A percentile compares a stretch with the other conserved stretches of the same genome.
These are phyloP conservation scores for Cladorhizidae sp. DNA, from an alignment of 37 sponge, comb jelly and placozoan genomes.

Conservation along the genomic window DNA sequence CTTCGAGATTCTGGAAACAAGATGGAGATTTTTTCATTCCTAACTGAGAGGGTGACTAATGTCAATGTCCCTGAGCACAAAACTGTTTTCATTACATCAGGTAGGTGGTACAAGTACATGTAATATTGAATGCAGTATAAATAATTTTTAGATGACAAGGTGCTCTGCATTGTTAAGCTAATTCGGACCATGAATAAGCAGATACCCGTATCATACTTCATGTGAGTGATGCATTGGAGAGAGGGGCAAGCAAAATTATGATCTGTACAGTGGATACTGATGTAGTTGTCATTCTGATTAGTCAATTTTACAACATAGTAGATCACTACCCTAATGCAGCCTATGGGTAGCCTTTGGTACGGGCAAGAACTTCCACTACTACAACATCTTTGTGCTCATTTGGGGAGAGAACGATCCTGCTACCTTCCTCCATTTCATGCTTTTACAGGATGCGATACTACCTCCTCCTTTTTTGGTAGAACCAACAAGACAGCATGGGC, in stretches of 20 bases:
- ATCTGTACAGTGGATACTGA: too few relatives aligned
- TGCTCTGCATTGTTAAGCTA: conserved; percentile 10
- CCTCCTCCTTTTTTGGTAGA: conserved; percentile 31
- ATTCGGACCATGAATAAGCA: too few relatives aligned
- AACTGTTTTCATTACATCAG: conserved; percentile 39
- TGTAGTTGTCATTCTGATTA: too few relatives aligned
- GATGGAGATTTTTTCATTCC: conserved; percentile 44
- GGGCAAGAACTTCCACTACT: too few relatives aligned
- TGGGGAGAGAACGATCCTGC: too few relatives aligned
- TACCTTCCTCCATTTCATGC: too few relatives aligned
- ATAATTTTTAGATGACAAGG: neutral
- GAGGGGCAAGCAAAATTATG: too few relatives aligned
- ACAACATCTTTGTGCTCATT: conserved; percentile 29
- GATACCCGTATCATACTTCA: too few relatives aligned
- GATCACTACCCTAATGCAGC: conserved; percentile 9
- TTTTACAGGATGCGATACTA: conserved; percentile 42
- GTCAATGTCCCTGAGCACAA: too few relatives aligned
- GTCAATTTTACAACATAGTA: conserved; percentile 23
- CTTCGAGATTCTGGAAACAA: conserved; percentile 42
- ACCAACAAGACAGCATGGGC: conserved; percentile 37
- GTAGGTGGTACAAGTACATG: neutral
- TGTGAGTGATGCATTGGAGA: too few relatives aligned
- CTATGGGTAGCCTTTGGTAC: conserved; percentile 55
- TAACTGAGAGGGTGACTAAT: too few relatives aligned
- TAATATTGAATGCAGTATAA: too few relatives aligned